These are phyloP conservation scores for Ooceraea biroi DNA, from an alignment of 1,140 invertebrate genomes.

Conservation along the genomic window DNA sequence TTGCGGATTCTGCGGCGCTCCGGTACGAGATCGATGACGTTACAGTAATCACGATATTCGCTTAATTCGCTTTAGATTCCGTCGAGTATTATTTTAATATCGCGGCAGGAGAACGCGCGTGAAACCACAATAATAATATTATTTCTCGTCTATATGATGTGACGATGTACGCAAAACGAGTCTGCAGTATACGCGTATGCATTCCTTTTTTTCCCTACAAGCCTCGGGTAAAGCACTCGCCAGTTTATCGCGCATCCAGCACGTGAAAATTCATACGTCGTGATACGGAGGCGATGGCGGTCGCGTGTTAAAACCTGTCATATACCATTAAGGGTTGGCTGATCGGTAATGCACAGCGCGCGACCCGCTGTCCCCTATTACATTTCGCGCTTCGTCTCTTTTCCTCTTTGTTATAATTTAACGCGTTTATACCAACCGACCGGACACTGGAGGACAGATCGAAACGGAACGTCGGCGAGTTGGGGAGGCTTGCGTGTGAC, in stretches of 20 bases:
- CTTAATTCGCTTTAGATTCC: conserved; percentile 12
- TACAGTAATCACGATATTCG: conserved; percentile 49
- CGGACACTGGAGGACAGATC: conserved; percentile 36
- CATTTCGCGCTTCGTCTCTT: conserved; percentile 60
- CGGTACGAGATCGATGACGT: conserved; percentile 41
- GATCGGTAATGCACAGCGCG: conserved; percentile 58
- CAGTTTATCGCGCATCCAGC: conserved; percentile 44
- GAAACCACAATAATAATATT: conserved; percentile 40
- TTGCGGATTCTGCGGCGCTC: conserved; percentile 15
- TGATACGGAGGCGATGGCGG: conserved; percentile 37
- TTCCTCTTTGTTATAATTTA: conserved; percentile 66
- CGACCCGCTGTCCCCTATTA: conserved; percentile 54
- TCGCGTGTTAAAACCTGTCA: conserved; percentile 62
- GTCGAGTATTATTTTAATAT: conserved; percentile 46
- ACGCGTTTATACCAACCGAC: conserved; percentile 33
- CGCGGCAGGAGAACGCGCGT: conserved; percentile 13
- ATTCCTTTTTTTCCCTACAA: conserved; percentile 16
- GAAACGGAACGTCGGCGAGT: conserved; percentile 44
- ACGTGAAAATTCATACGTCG: conserved; percentile 51
- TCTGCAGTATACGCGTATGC: neutral
- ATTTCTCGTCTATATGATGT: conserved; percentile 52
- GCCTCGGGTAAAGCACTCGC: conserved; percentile 40
- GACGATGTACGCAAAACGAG: conserved; percentile 57
- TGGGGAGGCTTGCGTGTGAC: conserved; percentile 67
- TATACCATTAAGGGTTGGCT: conserved; percentile 61